phyloP scores from a whole-genome alignment of 2,888 invertebrate species.

The Chironomus tentans region DNA sequence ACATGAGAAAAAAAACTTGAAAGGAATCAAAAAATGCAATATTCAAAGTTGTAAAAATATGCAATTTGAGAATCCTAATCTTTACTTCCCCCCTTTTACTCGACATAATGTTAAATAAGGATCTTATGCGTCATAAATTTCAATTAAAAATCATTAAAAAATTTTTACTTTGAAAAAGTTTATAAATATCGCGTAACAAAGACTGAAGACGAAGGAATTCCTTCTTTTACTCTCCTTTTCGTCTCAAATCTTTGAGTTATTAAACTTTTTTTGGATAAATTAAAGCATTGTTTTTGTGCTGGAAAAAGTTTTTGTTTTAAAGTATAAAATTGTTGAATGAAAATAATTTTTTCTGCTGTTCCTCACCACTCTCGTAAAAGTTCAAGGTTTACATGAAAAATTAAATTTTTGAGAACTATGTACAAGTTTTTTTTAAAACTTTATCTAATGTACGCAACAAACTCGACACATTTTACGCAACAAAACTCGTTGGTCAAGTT shows the following conservation, averaged over 20 bases:
- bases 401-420: background rate
- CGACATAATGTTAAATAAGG: no score
- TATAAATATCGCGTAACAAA: no score
- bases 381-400: background rate
- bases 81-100: no score
- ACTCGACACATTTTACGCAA: background rate
- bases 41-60: no score
- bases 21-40: no score
- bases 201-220: no score
- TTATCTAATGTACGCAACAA: background rate
- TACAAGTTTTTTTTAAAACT: background rate
- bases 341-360: background rate
- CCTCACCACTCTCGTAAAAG: background rate
- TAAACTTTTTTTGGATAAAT: background rate
- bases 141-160: background rate
- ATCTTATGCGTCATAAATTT: background rate
- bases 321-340: background rate
- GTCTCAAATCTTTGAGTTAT: background rate
- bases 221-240: background rate
- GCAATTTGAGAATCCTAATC: no score
- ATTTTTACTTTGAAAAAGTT: background rate
- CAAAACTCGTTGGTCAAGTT: background rate
- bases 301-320: background rate
- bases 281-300: no score
- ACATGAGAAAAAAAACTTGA: no score